phyloP scores from a whole-genome alignment of 2,113 vertebrate genomes.

The Lucifuga dentata region DNA sequence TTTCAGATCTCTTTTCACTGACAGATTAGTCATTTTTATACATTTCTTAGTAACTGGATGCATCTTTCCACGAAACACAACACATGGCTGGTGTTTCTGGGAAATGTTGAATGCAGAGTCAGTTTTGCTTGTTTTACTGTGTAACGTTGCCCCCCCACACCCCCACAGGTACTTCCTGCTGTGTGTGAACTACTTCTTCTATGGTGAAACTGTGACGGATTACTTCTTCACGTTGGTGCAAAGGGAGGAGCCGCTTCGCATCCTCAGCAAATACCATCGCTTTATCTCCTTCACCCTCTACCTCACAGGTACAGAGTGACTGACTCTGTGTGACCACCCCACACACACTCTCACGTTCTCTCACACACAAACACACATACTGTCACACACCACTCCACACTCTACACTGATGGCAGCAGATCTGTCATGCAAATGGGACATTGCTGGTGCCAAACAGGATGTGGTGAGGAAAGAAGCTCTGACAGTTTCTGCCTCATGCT shows the following conservation, averaged over 20 bases:
- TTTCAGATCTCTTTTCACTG: no score
- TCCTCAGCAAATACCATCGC: slow-evolving; percentile 98
- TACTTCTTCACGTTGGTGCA: slow-evolving; percentile 98
- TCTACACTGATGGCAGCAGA: no score
- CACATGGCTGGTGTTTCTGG: slow-evolving; percentile 18
- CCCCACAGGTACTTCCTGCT: slow-evolving; percentile 95
- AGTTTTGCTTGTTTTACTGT: no score
- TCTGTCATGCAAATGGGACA: not conserved
- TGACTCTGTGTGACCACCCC: no score
- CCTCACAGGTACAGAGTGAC: slow-evolving; percentile 90
- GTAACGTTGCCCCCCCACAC: no score
- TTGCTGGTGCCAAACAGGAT: slow-evolving; percentile 67
- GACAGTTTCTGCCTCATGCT: not conserved
- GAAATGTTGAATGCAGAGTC: slow-evolving; percentile 42
- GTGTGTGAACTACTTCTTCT: slow-evolving; percentile 99
- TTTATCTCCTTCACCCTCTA: slow-evolving; percentile 98
- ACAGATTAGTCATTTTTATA: no score
- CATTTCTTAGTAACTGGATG: no score
- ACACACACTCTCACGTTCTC: no score
- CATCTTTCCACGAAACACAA: not conserved
- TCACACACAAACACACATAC: no score
- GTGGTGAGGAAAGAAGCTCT: slow-evolving; percentile 58
- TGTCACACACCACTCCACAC: no score
- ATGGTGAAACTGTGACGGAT: slow-evolving; percentile 96
- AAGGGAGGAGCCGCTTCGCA: slow-evolving; percentile 94